Evolutionary conservation across 2,888 invertebrate genomes (phyloP).

Genomic region (Nebria salina): DNA sequence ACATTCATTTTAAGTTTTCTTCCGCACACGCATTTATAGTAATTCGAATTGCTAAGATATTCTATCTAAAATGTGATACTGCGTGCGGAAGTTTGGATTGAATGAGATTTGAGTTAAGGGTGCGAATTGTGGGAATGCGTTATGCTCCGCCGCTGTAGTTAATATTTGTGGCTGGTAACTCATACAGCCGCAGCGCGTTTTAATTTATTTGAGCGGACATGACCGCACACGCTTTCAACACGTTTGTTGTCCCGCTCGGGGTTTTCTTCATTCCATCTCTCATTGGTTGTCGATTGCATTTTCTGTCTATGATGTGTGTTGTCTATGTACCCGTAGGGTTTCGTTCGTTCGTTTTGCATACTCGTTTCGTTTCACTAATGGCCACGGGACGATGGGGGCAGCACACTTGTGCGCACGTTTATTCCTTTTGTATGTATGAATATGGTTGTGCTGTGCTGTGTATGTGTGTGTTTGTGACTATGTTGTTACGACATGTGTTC

Average conservation of each 20-base stretch:
- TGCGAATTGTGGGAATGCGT: neutral
- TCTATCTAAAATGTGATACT: too few species aligned
- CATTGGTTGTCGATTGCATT: slow-evolving; percentile 12
- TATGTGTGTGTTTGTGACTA: neutral
- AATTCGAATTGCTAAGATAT: too few species aligned
- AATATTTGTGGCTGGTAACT: neutral
- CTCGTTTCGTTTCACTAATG: slow-evolving; percentile 20
- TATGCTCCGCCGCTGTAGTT: neutral
- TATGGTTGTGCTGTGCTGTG: neutral
- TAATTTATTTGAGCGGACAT: slow-evolving; percentile 27
- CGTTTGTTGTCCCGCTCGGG: slow-evolving; percentile 13
- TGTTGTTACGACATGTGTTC: slow-evolving; percentile 33
- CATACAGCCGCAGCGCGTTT: slow-evolving; percentile 4
- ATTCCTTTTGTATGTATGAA: neutral
- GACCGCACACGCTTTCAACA: slow-evolving; percentile 42
- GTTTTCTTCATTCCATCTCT: neutral
- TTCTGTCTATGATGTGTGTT: slow-evolving; percentile 12
- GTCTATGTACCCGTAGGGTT: slow-evolving; percentile 2
- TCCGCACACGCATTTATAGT: too few species aligned
- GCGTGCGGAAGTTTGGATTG: too few species aligned
- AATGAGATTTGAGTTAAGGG: neutral
- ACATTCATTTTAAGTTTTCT: too few species aligned
- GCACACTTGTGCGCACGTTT: neutral
- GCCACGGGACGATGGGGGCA: slow-evolving; percentile 3
- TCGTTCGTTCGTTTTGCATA: slow-evolving; percentile 11